These are phyloP conservation scores for Oreochromis mossambicus DNA, from an alignment of 2,797 vertebrate species.

Conservation along the genomic window DNA sequence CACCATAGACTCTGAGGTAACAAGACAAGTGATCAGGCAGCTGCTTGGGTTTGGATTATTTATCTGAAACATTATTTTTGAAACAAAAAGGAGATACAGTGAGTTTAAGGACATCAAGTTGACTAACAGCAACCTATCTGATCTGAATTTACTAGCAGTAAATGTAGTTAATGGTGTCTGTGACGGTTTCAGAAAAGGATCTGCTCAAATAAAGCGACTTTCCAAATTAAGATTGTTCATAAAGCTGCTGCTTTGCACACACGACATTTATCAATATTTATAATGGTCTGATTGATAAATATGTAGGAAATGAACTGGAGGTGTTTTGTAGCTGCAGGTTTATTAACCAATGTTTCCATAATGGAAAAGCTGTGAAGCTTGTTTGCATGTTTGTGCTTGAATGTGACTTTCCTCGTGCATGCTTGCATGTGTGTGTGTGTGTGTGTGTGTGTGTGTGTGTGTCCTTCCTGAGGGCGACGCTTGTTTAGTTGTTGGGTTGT, in stretches of 20 bases:
- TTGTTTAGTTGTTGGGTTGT: background rate
- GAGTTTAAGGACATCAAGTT: background rate
- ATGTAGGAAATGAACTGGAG: background rate
- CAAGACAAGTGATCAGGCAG: background rate
- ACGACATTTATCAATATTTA: background rate
- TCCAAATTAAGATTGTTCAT: background rate
- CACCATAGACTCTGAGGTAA: too few species aligned
- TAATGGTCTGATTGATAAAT: background rate
- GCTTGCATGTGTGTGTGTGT: background rate
- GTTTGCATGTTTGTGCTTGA: background rate
- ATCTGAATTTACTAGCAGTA: background rate
- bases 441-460: background rate
- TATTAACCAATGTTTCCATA: background rate
- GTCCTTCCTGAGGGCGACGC: slow-evolving; percentile 28
- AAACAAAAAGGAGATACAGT: fast-evolving
- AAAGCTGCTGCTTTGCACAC: background rate
- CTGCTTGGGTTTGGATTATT: background rate
- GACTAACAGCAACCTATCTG: background rate
- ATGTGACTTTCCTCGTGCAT: background rate
- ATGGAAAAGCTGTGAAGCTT: background rate
- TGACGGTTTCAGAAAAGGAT: background rate
- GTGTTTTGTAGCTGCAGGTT: background rate
- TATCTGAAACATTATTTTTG: background rate
- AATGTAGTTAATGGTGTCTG: background rate
- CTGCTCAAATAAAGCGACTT: background rate